Percentiles rank a stretch among this genome's conserved stretches.
Conservation (phyloP, 2,113 vertebrate species). For the Syrrhaptes paradoxus region DNA sequence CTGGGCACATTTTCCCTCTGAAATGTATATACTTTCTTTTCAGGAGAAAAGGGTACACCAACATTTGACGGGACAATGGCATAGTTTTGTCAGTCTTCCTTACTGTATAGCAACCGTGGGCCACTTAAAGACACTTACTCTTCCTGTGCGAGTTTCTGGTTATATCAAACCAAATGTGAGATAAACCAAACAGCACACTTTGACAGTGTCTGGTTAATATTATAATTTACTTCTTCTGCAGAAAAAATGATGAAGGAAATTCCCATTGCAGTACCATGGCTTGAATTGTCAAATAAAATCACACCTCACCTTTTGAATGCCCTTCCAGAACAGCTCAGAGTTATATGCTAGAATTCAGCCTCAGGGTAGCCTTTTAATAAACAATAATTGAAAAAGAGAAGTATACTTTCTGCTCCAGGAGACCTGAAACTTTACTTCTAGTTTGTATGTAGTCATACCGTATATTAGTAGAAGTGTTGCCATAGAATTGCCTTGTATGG, state of each 20-base stretch:
- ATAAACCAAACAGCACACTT: neutral
- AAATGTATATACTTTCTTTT: neutral
- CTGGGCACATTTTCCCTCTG: neutral
- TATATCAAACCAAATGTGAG: neutral
- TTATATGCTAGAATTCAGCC: neutral
- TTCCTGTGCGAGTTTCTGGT: neutral
- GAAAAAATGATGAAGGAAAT: neutral
- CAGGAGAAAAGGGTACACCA: neutral
- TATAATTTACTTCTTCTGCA: neutral
- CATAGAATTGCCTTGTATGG: slow-evolving; percentile 8
- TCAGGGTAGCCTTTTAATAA: neutral
- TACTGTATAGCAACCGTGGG: neutral
- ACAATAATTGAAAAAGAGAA: neutral
- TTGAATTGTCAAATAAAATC: neutral
- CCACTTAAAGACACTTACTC: neutral
- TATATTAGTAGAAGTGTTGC: neutral
- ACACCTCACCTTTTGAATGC: neutral
- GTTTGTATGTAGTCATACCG: neutral
- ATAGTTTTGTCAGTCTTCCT: neutral
- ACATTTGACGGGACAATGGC: neutral
- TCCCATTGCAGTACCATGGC: neutral
- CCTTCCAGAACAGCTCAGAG: neutral
- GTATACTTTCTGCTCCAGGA: slow-evolving; percentile 34
- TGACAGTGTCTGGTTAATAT: neutral
- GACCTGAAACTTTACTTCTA: neutral